Base-by-base conservation (phyloP, 2,797 vertebrate species). In the Phaenicophaeus curvirostris region DNA sequence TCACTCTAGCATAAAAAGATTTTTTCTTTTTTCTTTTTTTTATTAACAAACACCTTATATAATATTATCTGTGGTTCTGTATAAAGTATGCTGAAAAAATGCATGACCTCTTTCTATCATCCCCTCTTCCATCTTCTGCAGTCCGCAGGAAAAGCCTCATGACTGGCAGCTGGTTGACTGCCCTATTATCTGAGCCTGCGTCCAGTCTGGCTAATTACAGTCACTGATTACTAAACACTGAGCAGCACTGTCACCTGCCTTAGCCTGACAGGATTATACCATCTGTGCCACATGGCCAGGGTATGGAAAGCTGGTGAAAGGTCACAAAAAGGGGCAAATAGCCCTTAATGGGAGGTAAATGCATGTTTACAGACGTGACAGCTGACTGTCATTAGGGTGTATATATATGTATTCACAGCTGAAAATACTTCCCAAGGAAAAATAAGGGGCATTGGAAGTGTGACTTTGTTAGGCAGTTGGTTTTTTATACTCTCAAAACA, bases 191-290 rank as follows among this genome's bases (percentile, higher is more conserved):
- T 97, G 97, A 98, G 98, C 97, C 97, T 97, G 94, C 53, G 97
- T 98, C 96, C 98, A 98, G 98, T 96, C 98, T 93, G 96, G 98
- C 98, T 99, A 99, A 99, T 99, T 98, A 98, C 97, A 99, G 98
- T 97, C 98, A 96, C 98, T 98, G 98, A 98, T 98, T 98, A 98
- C 97, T 98, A 98, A 98, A 98, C 97, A 98, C 97, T 96, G 95
- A 98, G 97, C 96, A 89, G 95, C 94, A 93, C 97, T 97, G 95
- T 98, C 98, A 98, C 98, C 99, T 98, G 98, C 98, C 97, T 97
- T 95, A 94, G 96, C 95, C 98, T 98, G 98, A 98, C 98, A 98
- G 98, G 98, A 98, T 98, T 96, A 98, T 98, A 98, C 98, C 98
- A 99, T 99, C 98, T 99, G 98, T 98, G 97, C 98, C 97, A 97